Base-by-base conservation (phyloP, 2,888 invertebrate species). In the Leistus spinibarbis region DNA sequence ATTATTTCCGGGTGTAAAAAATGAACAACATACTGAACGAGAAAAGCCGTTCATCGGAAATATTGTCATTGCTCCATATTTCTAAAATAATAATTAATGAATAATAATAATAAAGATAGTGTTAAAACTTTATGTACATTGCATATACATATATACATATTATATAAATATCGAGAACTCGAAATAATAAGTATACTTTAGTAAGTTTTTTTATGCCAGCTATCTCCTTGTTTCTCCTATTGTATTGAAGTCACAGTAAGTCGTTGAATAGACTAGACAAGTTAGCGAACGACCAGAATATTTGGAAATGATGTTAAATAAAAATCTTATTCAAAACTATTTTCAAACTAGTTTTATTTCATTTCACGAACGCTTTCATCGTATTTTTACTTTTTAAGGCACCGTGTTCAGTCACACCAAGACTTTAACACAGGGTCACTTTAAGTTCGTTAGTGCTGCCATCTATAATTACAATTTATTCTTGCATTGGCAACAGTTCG, bases 11-110 rank as follows among this genome's bases (percentile, higher is more conserved):
- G 20, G 22, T 60, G 60, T 22, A 22, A 20, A 10, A 3, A 4
- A 57, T 54, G 13, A 13, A 17, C 54, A 17, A 16, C 10, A 19
- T 60, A 22, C 22, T 16, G 60, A 20, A n/a, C n/a, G n/a, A n/a
- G n/a, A 20, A 60, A 19, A 20, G 19, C 57, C 77, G 80, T 78
- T 79, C 82, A 82, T 83, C 82, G 83, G 84, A 81, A 84, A 85
- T 84, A 84, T 84, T 85, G 85, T 85, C 84, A 84, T 84, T 83
- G 84, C 82, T 83, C 73, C 83, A 83, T 84, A 84, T 83, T 84
- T 73, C 73, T 73, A 73, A 73, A 66, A 40, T 40, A 40, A 40
- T 40, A 40, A 27, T 27, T 27, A 27, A 27, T 27, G 9, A 73
- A 73, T 67, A 73, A 67, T 73, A 73, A 73, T 84, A 83, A 83